Evolutionary conservation across 2,113 vertebrate species (phyloP).

Genomic region (Polypterus senegalus): DNA sequence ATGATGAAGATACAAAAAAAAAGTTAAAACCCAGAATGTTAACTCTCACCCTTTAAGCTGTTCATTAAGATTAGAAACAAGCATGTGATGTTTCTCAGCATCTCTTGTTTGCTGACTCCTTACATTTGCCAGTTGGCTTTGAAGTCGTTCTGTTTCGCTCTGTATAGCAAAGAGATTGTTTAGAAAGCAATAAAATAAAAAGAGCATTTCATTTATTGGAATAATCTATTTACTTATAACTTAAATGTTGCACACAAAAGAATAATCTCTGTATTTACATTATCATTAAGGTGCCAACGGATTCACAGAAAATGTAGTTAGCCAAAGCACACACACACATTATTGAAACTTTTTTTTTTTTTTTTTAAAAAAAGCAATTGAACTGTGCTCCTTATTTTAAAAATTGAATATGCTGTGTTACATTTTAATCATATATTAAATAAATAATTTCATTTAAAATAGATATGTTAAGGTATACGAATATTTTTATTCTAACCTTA

Average conservation of each 20-base stretch:
- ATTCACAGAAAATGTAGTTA: background rate
- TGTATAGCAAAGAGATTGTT: conserved; percentile 27
- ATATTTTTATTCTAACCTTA: background rate
- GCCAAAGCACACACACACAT: conserved; percentile 3
- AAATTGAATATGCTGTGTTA: too few species aligned
- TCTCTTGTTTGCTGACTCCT: conserved; percentile 63
- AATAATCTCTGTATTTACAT: too few species aligned
- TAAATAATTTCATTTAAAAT: too few species aligned
- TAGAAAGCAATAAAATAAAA: background rate
- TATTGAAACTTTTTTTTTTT: conserved; percentile 13
- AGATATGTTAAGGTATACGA: too few species aligned
- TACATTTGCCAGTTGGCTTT: conserved; percentile 50
- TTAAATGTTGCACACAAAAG: background rate
- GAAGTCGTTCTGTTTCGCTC: conserved; percentile 70
- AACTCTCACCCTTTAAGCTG: conserved; percentile 67
- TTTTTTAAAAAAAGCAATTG: background rate
- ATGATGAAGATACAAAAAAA: too few species aligned
- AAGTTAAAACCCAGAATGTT: background rate
- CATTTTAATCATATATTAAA: too few species aligned
- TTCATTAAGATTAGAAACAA: conserved; percentile 61
- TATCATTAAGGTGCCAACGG: too few species aligned
- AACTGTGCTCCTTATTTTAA: too few species aligned
- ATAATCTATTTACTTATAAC: background rate
- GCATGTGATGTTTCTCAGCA: conserved; percentile 61
- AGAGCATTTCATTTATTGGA: background rate